These are phyloP conservation scores for Bujurquina vittata DNA, from an alignment of 2,113 vertebrate species.

Conservation along the genomic window DNA sequence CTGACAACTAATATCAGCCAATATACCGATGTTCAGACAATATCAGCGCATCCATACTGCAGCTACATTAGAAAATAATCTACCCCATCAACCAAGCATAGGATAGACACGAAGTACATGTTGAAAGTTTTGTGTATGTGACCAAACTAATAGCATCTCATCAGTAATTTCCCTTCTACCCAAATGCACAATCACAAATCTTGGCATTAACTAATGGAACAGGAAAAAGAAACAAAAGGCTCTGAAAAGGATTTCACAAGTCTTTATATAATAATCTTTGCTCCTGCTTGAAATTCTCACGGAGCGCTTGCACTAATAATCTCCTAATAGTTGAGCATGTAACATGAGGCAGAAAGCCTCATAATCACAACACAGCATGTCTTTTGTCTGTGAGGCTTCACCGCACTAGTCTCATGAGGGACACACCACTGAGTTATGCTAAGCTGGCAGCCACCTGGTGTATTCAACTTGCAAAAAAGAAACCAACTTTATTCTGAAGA, in stretches of 20 bases:
- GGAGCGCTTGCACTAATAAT: constrained; percentile 11
- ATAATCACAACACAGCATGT: constrained; percentile 47
- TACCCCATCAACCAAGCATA: not conserved
- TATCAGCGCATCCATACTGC: not conserved
- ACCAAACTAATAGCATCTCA: constrained; percentile 12
- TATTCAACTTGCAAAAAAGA: not conserved
- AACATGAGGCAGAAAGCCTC: constrained; percentile 18
- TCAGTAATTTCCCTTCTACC: not conserved
- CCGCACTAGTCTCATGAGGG: constrained; percentile 12
- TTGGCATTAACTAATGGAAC: not conserved
- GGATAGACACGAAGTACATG: not conserved
- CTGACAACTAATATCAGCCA: not conserved
- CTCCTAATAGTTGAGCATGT: constrained; percentile 7
- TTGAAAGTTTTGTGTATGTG: not conserved
- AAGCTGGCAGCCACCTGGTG: constrained; percentile 26
- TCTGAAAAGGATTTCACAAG: constrained; percentile 9
- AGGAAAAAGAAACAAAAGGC: not conserved
- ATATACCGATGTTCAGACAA: not conserved
- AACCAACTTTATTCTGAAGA: not conserved
- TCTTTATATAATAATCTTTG: constrained; percentile 4
- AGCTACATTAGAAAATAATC: not conserved
- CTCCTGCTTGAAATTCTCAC: constrained; percentile 12
- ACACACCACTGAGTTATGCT: constrained; percentile 6
- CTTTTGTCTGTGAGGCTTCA: constrained; percentile 55
- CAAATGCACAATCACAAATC: not conserved